Conservation (phyloP, 2,797 vertebrate genomes). For the Epinephelus coioides region DNA sequence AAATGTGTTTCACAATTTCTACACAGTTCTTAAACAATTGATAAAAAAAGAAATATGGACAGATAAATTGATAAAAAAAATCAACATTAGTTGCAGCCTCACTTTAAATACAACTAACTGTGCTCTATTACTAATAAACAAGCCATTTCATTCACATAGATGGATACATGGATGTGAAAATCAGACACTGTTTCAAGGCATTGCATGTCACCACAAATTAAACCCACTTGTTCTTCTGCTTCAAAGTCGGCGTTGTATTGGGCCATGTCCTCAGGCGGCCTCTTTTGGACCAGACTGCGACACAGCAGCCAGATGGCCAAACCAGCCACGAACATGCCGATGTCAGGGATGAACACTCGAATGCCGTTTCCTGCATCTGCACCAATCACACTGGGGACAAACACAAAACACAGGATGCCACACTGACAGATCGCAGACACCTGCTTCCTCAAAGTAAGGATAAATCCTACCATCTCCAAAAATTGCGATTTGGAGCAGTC, state of each 20-base stretch:
- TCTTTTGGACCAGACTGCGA: constrained; percentile 92
- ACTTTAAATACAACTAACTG: not conserved
- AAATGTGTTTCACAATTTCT: not conserved
- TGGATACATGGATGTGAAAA: not conserved
- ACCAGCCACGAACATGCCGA: constrained; percentile 95
- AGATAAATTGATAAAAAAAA: not conserved
- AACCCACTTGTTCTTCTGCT: constrained; percentile 92
- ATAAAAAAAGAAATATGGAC: not conserved
- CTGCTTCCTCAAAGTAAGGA: not conserved
- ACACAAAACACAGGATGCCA: constrained; percentile 35
- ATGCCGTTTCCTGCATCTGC: constrained; percentile 96
- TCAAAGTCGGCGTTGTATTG: constrained; percentile 94
- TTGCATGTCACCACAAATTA: constrained; percentile 6
- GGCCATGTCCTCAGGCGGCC: constrained; percentile 90
- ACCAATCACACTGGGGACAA: constrained; percentile 89
- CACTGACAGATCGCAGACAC: constrained; percentile 25
- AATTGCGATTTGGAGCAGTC: constrained; percentile 21
- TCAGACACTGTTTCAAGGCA: not conserved
- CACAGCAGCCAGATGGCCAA: constrained; percentile 95
- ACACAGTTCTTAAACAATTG: not conserved
- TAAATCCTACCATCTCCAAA: not conserved
- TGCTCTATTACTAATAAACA: not conserved
- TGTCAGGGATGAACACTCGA: constrained; percentile 95
- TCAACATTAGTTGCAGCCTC: not conserved
- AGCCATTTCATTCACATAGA: not conserved